Conservation (phyloP, 2,888 invertebrate genomes). For the Xestia rhomboidea region DNA sequence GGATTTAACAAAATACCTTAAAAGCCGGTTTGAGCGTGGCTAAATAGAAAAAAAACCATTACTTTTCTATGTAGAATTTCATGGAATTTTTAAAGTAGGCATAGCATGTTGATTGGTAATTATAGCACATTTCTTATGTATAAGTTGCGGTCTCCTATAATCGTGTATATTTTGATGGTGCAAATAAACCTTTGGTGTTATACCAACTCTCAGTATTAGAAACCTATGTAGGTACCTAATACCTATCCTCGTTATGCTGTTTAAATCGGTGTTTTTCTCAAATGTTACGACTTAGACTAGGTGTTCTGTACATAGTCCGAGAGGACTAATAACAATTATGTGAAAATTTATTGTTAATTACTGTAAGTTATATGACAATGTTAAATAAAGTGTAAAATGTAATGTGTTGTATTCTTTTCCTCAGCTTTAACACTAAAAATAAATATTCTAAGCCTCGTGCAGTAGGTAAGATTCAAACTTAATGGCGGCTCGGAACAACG, state of each 20-base stretch:
- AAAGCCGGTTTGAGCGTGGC: neutral
- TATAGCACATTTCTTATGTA: slow-evolving; percentile 11
- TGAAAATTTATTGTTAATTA: slow-evolving; percentile 85
- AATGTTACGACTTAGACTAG: slow-evolving; percentile 76
- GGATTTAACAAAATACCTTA: neutral
- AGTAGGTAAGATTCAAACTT: too few relatives aligned
- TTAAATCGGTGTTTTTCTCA: slow-evolving; percentile 71
- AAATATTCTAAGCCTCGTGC: neutral
- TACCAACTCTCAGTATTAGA: slow-evolving; percentile 54
- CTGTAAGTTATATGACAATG: slow-evolving; percentile 88
- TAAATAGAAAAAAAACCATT: slow-evolving; percentile 17
- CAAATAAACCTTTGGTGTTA: slow-evolving; percentile 53
- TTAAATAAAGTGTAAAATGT: slow-evolving; percentile 87
- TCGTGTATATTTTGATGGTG: slow-evolving; percentile 48
- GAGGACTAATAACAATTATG: slow-evolving; percentile 72
- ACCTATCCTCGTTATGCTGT: slow-evolving; percentile 65
- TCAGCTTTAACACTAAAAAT: neutral
- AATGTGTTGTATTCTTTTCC: slow-evolving; percentile 45
- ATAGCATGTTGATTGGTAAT: slow-evolving; percentile 36
- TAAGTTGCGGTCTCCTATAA: slow-evolving; percentile 43
- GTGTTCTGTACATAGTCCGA: slow-evolving; percentile 75
- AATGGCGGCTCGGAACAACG: too few relatives aligned
- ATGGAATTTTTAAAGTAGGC: slow-evolving; percentile 13
- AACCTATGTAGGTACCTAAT: slow-evolving; percentile 38
- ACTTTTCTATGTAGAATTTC: slow-evolving; percentile 28